Evolutionary conservation across 2,888 invertebrate species (phyloP).

Genomic region (Thecophora atra): DNA sequence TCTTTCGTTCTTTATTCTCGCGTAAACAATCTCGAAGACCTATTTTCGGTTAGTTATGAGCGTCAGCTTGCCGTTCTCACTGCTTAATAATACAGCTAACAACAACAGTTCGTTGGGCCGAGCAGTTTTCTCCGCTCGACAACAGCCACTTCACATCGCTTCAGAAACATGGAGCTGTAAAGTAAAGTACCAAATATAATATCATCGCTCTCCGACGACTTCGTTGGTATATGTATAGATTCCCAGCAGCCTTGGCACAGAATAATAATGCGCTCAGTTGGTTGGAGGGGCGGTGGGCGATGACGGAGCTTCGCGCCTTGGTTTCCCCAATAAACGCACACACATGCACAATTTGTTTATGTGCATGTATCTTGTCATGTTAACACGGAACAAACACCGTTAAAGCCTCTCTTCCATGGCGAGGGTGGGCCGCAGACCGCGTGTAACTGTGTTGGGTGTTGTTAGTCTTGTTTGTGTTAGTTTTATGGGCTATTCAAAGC

Average conservation of each 20-base stretch:
- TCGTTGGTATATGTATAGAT: constrained; percentile 6
- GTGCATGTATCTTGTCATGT: constrained; percentile 52
- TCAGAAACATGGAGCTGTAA: not conserved
- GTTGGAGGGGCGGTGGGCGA: not conserved
- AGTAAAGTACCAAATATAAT: no score
- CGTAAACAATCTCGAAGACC: constrained; percentile 11
- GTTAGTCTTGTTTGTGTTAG: constrained; percentile 17
- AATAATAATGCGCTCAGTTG: not conserved
- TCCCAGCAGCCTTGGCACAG: constrained; percentile 16
- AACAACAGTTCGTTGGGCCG: not conserved
- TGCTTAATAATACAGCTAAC: constrained; percentile 3
- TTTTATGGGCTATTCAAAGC: constrained; percentile 36
- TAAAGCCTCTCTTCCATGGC: constrained; percentile 6
- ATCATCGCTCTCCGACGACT: constrained; percentile 6
- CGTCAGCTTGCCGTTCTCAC: constrained; percentile 28
- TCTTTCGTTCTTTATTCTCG: not conserved
- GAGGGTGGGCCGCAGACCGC: constrained; percentile 17
- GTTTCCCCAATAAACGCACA: constrained; percentile 18
- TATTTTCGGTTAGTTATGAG: constrained; percentile 23
- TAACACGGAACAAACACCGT: constrained; percentile 51
- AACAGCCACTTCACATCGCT: not conserved
- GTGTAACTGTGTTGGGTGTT: constrained; percentile 28
- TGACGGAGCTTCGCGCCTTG: constrained; percentile 16
- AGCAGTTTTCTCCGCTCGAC: not conserved
- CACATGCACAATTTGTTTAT: constrained; percentile 43